These are phyloP conservation scores for Willisornis vidua DNA, from an alignment of 2,113 vertebrate genomes.

Conservation along the genomic window DNA sequence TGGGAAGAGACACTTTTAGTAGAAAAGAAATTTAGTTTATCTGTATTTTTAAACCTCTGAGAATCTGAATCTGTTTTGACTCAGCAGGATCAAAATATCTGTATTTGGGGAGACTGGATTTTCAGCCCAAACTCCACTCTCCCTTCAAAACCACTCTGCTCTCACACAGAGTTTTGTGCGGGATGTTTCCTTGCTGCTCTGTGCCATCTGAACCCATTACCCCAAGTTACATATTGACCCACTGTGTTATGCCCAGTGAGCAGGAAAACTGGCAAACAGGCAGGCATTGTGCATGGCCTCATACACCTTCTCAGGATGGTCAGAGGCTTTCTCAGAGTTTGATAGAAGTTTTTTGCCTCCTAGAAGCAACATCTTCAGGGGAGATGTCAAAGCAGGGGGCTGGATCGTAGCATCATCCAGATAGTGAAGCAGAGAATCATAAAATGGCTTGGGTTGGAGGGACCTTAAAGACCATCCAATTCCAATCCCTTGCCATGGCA, in stretches of 20 bases:
- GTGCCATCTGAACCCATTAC: neutral
- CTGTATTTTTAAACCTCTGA: neutral
- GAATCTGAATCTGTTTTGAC: neutral
- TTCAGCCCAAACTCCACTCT: neutral
- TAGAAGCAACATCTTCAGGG: neutral
- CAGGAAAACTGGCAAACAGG: slow-evolving; percentile 12
- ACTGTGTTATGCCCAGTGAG: neutral
- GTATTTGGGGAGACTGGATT: neutral
- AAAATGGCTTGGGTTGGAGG: neutral
- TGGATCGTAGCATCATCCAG: neutral
- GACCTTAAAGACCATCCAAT: fast-evolving
- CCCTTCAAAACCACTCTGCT: neutral
- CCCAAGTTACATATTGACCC: slow-evolving; percentile 20
- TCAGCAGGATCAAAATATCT: neutral
- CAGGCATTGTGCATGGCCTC: neutral
- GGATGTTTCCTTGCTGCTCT: neutral
- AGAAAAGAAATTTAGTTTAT: neutral
- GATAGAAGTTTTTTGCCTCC: neutral
- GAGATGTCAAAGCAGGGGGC: neutral
- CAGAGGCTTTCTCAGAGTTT: neutral
- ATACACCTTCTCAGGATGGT: neutral
- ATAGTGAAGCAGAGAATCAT: neutral
- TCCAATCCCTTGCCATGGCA: neutral
- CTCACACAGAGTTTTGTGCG: neutral
- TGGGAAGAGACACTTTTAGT: neutral